Evolutionary conservation across 2,113 vertebrate species (phyloP).

Genomic region (Casuarius casuarius): DNA sequence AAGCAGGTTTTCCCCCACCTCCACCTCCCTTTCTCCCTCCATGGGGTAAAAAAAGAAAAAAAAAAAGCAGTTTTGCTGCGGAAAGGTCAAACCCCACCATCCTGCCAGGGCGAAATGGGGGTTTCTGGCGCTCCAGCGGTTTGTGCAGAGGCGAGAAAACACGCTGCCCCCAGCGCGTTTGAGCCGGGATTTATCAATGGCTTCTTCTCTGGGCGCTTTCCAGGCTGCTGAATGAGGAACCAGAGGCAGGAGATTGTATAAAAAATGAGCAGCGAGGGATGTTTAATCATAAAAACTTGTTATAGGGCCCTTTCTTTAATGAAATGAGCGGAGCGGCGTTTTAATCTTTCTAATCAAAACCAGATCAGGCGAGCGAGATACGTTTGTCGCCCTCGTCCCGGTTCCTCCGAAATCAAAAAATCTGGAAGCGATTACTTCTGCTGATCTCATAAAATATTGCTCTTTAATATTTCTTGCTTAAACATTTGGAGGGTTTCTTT

Average conservation of each 20-base stretch:
- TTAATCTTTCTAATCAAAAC: slow-evolving; percentile 76
- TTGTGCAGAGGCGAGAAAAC: neutral
- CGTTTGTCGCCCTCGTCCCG: slow-evolving; percentile 52
- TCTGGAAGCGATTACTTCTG: slow-evolving; percentile 78
- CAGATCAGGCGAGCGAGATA: slow-evolving; percentile 53
- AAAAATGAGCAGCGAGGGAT: slow-evolving; percentile 56
- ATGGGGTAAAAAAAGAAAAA: neutral
- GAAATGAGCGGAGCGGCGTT: slow-evolving; percentile 47
- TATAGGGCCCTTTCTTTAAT: slow-evolving; percentile 48
- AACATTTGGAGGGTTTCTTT: neutral
- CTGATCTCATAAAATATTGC: slow-evolving; percentile 67
- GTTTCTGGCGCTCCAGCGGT: neutral
- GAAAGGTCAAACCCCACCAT: neutral
- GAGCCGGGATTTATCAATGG: neutral
- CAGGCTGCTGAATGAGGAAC: slow-evolving; percentile 16
- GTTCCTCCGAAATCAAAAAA: slow-evolving; percentile 72
- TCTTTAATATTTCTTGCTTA: slow-evolving; percentile 70
- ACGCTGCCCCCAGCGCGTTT: neutral
- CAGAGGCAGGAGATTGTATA: slow-evolving; percentile 24
- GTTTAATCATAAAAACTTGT: slow-evolving; percentile 61
- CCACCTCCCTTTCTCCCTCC: neutral
- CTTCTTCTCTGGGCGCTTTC: slow-evolving; percentile 9
- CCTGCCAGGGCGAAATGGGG: neutral
- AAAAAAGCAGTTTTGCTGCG: neutral
- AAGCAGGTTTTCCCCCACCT: neutral